These are phyloP conservation scores for Saccopteryx leptura DNA, from an alignment of 2,113 vertebrate species.

Conservation along the genomic window DNA sequence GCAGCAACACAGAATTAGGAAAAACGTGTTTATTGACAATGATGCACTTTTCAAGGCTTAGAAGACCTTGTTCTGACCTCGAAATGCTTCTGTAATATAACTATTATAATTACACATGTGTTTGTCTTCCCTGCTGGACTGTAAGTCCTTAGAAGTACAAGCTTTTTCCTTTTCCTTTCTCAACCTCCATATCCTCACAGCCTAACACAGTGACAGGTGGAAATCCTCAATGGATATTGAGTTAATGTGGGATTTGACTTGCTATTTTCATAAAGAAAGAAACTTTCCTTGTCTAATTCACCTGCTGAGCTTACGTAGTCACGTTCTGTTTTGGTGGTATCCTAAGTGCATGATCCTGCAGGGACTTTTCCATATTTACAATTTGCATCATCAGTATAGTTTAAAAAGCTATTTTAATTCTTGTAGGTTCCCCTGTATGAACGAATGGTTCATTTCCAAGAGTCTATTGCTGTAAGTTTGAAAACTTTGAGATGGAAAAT, in stretches of 20 bases:
- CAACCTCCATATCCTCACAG: too few relatives aligned
- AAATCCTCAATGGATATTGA: background rate
- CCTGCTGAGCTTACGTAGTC: background rate
- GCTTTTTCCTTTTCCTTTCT: background rate
- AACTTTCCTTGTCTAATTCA: background rate
- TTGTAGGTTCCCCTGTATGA: background rate
- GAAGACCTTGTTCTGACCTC: background rate
- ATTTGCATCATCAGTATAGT: background rate
- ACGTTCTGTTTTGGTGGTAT: background rate
- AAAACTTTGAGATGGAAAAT: background rate
- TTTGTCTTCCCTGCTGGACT: background rate
- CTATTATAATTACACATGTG: background rate
- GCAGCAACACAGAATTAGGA: background rate
- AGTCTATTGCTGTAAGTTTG: background rate
- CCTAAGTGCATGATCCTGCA: background rate
- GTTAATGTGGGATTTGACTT: background rate
- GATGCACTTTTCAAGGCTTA: background rate
- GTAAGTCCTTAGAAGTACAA: background rate
- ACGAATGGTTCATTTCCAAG: background rate
- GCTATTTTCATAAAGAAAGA: background rate
- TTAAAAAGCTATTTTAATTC: background rate
- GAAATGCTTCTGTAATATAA: background rate
- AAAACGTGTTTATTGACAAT: background rate
- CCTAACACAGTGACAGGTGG: background rate
- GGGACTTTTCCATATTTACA: background rate